Percentiles rank a stretch among this genome's conserved stretches.
Conservation (phyloP, 2,888 invertebrate species). For the Plebejus melissa region DNA sequence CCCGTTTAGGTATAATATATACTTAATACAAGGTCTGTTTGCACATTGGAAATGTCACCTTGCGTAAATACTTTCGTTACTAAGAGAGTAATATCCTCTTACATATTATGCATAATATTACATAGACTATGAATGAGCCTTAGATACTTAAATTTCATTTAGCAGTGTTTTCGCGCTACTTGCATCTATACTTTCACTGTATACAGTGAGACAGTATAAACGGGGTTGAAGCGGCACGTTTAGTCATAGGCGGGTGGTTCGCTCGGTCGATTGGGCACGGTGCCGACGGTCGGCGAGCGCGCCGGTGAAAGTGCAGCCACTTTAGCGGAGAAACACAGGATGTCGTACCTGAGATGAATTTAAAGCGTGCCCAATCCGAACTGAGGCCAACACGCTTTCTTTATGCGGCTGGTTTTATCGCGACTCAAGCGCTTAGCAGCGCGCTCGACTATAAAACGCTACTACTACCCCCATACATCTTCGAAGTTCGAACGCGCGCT, state of each 20-base stretch:
- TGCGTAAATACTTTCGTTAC: background rate
- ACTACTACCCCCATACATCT: no score
- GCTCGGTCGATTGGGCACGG: conserved; percentile 37
- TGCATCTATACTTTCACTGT: conserved; percentile 20
- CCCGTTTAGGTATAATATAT: no score
- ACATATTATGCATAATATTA: background rate
- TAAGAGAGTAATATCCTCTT: background rate
- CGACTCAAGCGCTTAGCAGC: no score
- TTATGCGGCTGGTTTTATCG: no score
- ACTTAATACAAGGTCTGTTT: no score
- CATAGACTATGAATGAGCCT: background rate
- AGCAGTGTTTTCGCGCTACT: background rate
- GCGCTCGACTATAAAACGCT: no score
- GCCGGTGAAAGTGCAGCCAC: conserved; percentile 40
- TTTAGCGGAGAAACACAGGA: conserved; percentile 41
- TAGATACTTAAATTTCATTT: background rate
- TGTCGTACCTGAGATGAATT: conserved; percentile 37
- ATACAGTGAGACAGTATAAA: conserved; percentile 13
- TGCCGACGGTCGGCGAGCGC: conserved; percentile 34
- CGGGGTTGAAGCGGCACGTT: conserved; percentile 27
- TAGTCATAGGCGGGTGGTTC: conserved; percentile 29
- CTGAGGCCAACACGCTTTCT: background rate
- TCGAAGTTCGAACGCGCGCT: no score
- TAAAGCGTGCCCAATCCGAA: conserved; percentile 30
- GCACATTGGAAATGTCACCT: no score